Evolutionary conservation across 1,140 invertebrate species (phyloP).

Genomic region (Ips typographus): DNA sequence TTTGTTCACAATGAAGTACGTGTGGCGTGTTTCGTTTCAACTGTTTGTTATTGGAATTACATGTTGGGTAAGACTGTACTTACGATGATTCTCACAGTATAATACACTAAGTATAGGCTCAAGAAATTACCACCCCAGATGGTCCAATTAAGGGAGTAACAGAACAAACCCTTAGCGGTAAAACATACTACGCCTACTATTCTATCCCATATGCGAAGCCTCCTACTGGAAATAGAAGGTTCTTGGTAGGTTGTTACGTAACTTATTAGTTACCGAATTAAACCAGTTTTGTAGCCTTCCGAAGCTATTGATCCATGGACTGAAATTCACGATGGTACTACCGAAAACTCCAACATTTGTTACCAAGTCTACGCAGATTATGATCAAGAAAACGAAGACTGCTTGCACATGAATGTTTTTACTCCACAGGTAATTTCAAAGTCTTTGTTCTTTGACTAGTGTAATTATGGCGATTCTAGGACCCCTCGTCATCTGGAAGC

Average conservation of each 20-base stretch:
- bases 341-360: conserved; percentile 24
- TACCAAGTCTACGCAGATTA: conserved; percentile 22
- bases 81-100: too few species aligned
- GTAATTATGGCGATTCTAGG: conserved; percentile 1
- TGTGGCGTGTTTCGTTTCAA: too few species aligned
- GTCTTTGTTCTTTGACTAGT: not conserved
- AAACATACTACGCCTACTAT: conserved; percentile 24
- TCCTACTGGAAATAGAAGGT: conserved; percentile 14
- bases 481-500: not conserved
- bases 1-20: too few species aligned
- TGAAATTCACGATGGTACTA: conserved; percentile 28
- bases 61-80: too few species aligned
- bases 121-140: conserved; percentile 24
- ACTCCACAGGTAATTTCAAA: conserved; percentile 26
- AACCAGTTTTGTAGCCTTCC: conserved; percentile 19
- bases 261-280: not conserved
- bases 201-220: conserved; percentile 27
- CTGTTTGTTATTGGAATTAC: too few species aligned
- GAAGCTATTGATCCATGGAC: conserved; percentile 33
- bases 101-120: not conserved
- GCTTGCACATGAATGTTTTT: conserved; percentile 31
- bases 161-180: conserved; percentile 6
- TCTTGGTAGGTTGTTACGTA: conserved; percentile 12
- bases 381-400: conserved; percentile 33
- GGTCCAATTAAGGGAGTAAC: conserved; percentile 17